Base-by-base conservation (phyloP, 2,888 invertebrate genomes). In the Ophion ellenae region DNA sequence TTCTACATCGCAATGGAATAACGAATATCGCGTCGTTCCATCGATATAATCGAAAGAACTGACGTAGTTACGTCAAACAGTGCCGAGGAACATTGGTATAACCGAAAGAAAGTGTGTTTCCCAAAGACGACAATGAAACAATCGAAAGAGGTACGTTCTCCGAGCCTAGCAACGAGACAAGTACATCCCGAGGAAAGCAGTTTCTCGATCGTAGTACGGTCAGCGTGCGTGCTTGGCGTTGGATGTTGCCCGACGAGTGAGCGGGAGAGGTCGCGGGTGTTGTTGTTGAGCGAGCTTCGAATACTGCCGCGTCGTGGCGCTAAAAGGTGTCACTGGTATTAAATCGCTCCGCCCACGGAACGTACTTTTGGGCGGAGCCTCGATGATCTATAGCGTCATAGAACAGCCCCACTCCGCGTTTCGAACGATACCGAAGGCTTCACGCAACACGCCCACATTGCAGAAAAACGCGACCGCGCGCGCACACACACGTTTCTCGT, bases 371-470 rank as follows among this genome's bases (percentile, higher is more conserved):
- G 94, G 94, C 92, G 94, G 93, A 91, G 94, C 89, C 87, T 90
- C 89, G 88, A 92, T 94, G 94, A 94, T 94, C 93, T 94, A 94
- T 94, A 94, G 94, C 93, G 93, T 93, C 93, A 90, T 94, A 93
- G 92, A 93, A 90, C 92, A 93, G 89, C 93, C 94, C 93, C 91
- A 91, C 92, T 83, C 61, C 89, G 86, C 80, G 66, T 74, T 86
- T 66, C 73, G 76, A 69, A 76, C 83, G 85, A 88, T 88, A 87
- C 89, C 88, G 89, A 89, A 90, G 90, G 90, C 78, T 88, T 86
- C 84, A 85, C 89, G 89, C 89, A 91, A 90, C 91, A 93, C 94
- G 93, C 94, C 94, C 91, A 91, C 90, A 85, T 89, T 89, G 89
- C 89, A 89, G 90, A 81, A 78, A 81, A 92, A 91, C 91, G 92